A percentile compares a stretch with the other conserved stretches of the same genome.
phyloP scores from a whole-genome alignment of 2,888 invertebrate genomes.

The Pammene aurita region DNA sequence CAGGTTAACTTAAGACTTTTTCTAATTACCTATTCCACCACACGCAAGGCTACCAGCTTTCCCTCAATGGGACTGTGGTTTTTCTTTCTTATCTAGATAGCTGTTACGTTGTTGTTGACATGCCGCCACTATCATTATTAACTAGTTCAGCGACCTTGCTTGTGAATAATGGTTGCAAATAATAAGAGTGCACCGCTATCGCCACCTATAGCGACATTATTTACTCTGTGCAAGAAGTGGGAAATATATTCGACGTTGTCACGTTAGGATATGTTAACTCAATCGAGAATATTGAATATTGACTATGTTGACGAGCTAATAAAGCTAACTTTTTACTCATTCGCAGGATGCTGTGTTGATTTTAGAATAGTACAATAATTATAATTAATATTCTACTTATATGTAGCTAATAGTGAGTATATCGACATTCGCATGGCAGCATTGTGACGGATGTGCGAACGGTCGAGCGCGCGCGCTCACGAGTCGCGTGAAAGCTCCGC shows the following conservation, averaged over 20 bases:
- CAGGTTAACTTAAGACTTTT: constrained; percentile 27
- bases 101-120: constrained; percentile 19
- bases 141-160: constrained; percentile 12
- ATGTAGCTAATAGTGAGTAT: background rate
- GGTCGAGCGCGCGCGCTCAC: constrained; percentile 9
- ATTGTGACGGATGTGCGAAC: constrained; percentile 7
- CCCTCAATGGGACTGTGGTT: constrained; percentile 19
- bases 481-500: constrained; percentile 47
- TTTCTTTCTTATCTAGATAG: constrained; percentile 33
- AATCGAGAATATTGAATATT: background rate
- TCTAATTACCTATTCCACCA: constrained; percentile 27
- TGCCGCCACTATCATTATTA: constrained; percentile 22
- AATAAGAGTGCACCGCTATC: background rate
- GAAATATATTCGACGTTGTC: background rate
- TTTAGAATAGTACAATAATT: background rate
- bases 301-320: background rate
- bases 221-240: background rate
- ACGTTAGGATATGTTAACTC: background rate
- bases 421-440: background rate
- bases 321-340: background rate
- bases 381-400: too few relatives aligned
- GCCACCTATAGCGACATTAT: constrained; percentile 4
- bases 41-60: constrained; percentile 28
- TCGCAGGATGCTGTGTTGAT: background rate
- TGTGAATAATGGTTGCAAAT: constrained; percentile 21